These are phyloP conservation scores for Apis laboriosa DNA, from an alignment of 1,140 invertebrate genomes.

Conservation along the genomic window DNA sequence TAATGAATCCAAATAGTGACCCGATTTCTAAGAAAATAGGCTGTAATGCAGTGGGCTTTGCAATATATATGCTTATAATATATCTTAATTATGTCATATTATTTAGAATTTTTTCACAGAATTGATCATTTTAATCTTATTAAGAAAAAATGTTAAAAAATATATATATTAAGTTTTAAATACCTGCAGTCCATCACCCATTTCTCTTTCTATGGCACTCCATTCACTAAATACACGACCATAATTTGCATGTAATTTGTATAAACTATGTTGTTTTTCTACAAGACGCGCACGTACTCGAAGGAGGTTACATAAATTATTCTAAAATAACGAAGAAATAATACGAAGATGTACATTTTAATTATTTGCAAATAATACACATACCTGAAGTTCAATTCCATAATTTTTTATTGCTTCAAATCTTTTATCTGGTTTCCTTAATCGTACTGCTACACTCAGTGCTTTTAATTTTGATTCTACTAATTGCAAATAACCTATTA, in stretches of 20 bases:
- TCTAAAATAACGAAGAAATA: constrained; percentile 65
- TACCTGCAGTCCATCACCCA: constrained; percentile 90
- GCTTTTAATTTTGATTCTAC: constrained; percentile 90
- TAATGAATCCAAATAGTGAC: constrained; percentile 89
- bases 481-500: constrained; percentile 85
- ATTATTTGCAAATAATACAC: constrained; percentile 42
- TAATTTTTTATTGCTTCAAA: constrained; percentile 90
- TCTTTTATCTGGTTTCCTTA: constrained; percentile 87
- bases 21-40: constrained; percentile 82
- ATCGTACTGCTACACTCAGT: constrained; percentile 87
- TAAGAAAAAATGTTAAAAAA: neutral
- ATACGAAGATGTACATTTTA: neutral
- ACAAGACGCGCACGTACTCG: constrained; percentile 85
- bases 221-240: constrained; percentile 92
- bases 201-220: constrained; percentile 91
- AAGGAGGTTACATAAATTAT: constrained; percentile 79
- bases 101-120: neutral
- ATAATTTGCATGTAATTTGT: constrained; percentile 91
- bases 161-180: constrained; percentile 4
- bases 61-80: constrained; percentile 38
- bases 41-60: constrained; percentile 57
- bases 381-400: constrained; percentile 87
- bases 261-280: constrained; percentile 89
- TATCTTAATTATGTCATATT: neutral
- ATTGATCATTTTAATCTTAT: neutral